Base-by-base conservation (phyloP, 2,113 vertebrate genomes). In the Eurystomus gularis region DNA sequence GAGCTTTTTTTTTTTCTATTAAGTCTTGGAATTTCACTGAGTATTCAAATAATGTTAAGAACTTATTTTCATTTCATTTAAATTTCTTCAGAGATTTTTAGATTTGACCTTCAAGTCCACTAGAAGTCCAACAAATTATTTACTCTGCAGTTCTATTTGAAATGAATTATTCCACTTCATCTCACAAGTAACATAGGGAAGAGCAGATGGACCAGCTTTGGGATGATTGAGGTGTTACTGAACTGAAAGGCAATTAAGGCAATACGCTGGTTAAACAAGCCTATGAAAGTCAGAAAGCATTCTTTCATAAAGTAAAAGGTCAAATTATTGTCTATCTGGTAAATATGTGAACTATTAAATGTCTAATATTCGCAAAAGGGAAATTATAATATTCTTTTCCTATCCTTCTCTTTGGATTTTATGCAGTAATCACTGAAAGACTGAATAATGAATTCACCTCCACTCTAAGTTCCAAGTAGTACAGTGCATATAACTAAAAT, bases 351-450 rank as follows among this genome's bases (percentile, higher is more conserved):
- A 33, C 24, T 72, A 48, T 61, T 84, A 96, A 95, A 96, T 70
- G 57, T 26, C 60, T 77, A 64, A 76, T 84, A 87, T 69, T 86
- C 54, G 55, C n/a, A 62, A 46, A 93, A 93, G n/a, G 57, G 28
- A 96, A 94, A 90, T 58, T 78, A 31, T n/a, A 72, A 82, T 48
- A 55, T 6, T 40, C 6, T 61, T 91, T 84, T 76, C 51, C 68
- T 70, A 95, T 93, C 48, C 26, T 88, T 94, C 42, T 88, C 28
- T 86, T 86, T 86, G 94, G 65, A 88, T 95, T 97, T 97, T 73
- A 87, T 83, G 89, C 25, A 66, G 9, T 68, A 76, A 72, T 88
- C 72, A 87, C 26, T 33, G 72, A 89, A 82, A 88, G 52, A 82
- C 9, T 52, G 52, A 96, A 83, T 73, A 87, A 93, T 80, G 28